Evolutionary conservation across 2,113 vertebrate genomes (phyloP).

Genomic region (Mohoua ochrocephala): DNA sequence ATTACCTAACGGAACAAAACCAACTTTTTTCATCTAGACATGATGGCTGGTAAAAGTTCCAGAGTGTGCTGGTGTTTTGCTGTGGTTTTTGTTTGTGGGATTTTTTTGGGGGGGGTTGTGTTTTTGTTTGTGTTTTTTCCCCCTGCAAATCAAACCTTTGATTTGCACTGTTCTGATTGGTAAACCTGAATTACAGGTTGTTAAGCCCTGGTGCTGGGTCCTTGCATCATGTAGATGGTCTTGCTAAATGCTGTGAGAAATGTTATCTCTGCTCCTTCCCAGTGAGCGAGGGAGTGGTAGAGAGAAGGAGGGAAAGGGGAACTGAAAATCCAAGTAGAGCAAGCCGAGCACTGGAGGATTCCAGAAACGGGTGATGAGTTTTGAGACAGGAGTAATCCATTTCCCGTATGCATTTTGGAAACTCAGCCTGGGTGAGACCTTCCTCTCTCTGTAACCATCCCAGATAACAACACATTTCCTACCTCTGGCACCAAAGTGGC

Average conservation of each 20-base stretch:
- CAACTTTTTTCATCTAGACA: background rate
- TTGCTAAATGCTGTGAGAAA: background rate
- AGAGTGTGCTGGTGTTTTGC: background rate
- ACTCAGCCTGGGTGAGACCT: background rate
- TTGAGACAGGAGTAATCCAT: background rate
- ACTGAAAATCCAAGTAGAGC: background rate
- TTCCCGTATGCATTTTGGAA: background rate
- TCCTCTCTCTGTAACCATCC: background rate
- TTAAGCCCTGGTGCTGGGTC: background rate
- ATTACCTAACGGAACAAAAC: background rate
- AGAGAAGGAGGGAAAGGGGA: background rate
- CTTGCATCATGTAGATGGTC: background rate
- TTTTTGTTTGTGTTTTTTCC: rapidly evolving
- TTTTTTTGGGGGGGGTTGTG: background rate
- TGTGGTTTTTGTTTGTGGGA: background rate
- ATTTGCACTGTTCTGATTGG: background rate
- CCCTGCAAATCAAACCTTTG: rapidly evolving
- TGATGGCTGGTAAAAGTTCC: background rate
- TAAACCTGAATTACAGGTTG: background rate
- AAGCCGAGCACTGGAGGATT: background rate
- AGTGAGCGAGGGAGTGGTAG: background rate
- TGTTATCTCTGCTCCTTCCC: background rate
- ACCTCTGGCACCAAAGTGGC: background rate
- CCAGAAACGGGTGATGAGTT: background rate
- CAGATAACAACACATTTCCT: background rate